These are phyloP conservation scores for Dasypolia templi DNA, from an alignment of 2,888 invertebrate species.

Conservation along the genomic window DNA sequence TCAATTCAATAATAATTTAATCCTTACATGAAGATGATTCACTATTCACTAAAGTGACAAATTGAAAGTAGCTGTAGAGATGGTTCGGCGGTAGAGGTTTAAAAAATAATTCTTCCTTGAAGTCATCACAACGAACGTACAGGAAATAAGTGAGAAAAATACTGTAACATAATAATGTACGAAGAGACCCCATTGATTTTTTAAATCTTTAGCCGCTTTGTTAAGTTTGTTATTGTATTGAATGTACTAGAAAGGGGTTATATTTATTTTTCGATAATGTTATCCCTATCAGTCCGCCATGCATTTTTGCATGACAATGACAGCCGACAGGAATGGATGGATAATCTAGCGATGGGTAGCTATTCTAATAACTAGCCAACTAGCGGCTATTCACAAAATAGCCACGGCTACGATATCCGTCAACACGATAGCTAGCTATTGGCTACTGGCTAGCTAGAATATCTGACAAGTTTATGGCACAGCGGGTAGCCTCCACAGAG, in stretches of 20 bases:
- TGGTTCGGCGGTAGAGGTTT: conserved; percentile 96
- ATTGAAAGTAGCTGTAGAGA: conserved; percentile 97
- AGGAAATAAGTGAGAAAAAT: conserved; percentile 58
- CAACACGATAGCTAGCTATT: no score
- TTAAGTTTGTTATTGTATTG: no score
- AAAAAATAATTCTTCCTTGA: conserved; percentile 96
- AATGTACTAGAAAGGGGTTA: background rate
- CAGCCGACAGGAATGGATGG: no score
- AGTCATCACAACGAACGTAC: conserved; percentile 91
- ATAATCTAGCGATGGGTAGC: no score
- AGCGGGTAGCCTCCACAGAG: no score
- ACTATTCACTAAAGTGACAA: conserved; percentile 94
- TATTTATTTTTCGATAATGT: background rate
- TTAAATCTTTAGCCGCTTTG: background rate
- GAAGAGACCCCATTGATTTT: conserved; percentile 59
- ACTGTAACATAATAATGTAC: conserved; percentile 47
- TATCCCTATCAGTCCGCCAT: background rate
- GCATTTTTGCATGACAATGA: conserved; percentile 1
- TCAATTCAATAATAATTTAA: conserved; percentile 2
- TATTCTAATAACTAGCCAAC: no score
- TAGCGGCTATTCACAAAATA: no score
- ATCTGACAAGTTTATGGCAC: no score
- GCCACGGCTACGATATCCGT: no score
- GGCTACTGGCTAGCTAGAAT: no score
- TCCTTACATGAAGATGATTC: conserved; percentile 91